These are phyloP conservation scores for Aphrocallistes beatrix DNA, from an alignment of 37 sponge, comb jelly and placozoan species.

Conservation along the genomic window DNA sequence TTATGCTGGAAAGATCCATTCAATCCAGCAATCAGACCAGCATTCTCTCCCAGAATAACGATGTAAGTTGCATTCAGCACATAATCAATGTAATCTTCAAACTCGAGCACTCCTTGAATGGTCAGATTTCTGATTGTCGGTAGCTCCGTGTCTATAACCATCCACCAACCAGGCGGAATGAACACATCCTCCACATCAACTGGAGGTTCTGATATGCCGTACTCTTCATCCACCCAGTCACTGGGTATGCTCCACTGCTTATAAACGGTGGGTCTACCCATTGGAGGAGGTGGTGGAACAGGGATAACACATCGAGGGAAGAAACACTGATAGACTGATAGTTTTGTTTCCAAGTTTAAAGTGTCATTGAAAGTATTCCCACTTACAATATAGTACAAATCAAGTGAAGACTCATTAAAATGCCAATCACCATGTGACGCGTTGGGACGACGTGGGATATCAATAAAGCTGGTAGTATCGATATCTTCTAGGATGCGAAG, in stretches of 20 bases:
- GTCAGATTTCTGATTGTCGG: slow-evolving; percentile 33
- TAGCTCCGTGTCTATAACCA: slow-evolving; percentile 45
- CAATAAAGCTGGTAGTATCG: neutral
- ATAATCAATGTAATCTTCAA: slow-evolving; percentile 47
- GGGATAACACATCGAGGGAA: slow-evolving; percentile 29
- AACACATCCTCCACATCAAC: slow-evolving; percentile 35
- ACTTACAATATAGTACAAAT: neutral
- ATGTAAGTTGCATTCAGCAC: slow-evolving; percentile 54
- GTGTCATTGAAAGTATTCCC: neutral
- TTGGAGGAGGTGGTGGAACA: slow-evolving; percentile 44
- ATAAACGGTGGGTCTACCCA: slow-evolving; percentile 40
- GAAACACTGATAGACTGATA: slow-evolving; percentile 33
- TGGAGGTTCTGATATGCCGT: slow-evolving; percentile 21
- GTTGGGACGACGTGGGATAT: neutral
- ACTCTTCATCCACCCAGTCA: slow-evolving; percentile 40
- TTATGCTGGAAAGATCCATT: slow-evolving; percentile 53
- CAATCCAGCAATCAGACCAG: neutral
- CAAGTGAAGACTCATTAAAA: neutral
- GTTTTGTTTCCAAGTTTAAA: slow-evolving; percentile 6
- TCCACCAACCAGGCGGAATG: slow-evolving; percentile 51
- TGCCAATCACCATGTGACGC: slow-evolving; percentile 12
- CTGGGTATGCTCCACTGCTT: slow-evolving; percentile 50
- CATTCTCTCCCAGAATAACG: slow-evolving; percentile 28
- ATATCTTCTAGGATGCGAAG: neutral
- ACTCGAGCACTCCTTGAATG: slow-evolving; percentile 66